Evolutionary conservation across 2,888 invertebrate species (phyloP).

Genomic region (Gryllus longicercus): DNA sequence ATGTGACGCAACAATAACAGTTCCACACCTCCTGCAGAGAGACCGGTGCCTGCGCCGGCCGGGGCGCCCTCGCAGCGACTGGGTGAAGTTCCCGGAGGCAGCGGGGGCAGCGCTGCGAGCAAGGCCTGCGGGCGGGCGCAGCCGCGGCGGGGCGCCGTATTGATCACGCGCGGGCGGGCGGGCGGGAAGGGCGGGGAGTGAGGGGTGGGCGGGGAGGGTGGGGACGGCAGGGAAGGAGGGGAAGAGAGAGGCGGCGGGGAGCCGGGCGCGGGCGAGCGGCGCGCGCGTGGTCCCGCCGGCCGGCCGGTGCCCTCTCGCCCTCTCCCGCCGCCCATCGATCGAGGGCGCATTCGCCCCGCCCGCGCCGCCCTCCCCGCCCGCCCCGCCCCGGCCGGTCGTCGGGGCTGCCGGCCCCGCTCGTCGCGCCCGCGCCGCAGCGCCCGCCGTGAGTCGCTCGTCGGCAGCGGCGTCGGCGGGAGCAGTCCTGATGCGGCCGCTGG

Average conservation of each 20-base stretch:
- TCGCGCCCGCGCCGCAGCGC: neutral
- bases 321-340: neutral
- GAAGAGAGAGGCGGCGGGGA: neutral
- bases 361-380: neutral
- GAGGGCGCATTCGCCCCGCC: neutral
- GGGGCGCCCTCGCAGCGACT: neutral
- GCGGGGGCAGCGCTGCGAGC: neutral
- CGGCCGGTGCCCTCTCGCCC: neutral
- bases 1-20: no score
- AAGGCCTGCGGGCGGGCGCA: neutral
- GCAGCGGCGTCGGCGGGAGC: neutral
- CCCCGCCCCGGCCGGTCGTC: neutral
- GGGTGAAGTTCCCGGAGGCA: neutral
- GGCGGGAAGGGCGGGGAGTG: neutral
- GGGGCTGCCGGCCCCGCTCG: neutral
- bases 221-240: neutral
- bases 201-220: neutral
- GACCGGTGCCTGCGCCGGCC: neutral
- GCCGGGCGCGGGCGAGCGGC: neutral
- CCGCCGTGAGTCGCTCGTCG: conserved; percentile 6
- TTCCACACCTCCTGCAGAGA: no score
- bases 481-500: neutral
- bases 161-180: neutral
- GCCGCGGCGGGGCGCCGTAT: neutral
- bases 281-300: neutral